A percentile compares a stretch with the other conserved stretches of the same genome.
phyloP scores from a whole-genome alignment of 2,888 invertebrate species.

The Brachyopa scutellaris region DNA sequence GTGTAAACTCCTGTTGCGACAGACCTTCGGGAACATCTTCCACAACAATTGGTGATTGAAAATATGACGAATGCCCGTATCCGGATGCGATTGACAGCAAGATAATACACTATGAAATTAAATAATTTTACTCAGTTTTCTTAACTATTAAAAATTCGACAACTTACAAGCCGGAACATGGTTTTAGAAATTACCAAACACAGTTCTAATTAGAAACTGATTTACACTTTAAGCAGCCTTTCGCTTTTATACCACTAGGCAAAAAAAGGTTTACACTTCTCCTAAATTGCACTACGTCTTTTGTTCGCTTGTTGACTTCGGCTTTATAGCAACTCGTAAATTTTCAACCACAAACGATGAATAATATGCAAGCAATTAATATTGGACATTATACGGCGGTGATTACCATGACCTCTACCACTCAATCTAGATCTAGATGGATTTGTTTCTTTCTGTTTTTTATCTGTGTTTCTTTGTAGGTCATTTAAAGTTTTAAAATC shows the following conservation, averaged over 20 bases:
- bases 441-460: conserved; percentile 35
- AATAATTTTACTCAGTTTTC: not conserved
- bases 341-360: conserved; percentile 44
- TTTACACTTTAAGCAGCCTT: conserved; percentile 5
- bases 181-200: conserved; percentile 26
- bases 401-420: conserved; percentile 50
- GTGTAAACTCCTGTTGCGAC: not conserved
- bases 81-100: conserved; percentile 5
- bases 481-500: conserved; percentile 11
- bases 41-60: conserved; percentile 57
- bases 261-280: not conserved
- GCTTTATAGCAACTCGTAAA: conserved; percentile 40
- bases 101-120: conserved; percentile 16
- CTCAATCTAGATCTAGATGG: conserved; percentile 53
- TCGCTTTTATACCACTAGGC: conserved; percentile 45
- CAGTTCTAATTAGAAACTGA: conserved; percentile 58
- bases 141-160: not conserved
- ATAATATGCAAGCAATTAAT: conserved; percentile 62
- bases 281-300: conserved; percentile 20
- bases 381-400: conserved; percentile 38
- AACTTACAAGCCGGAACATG: conserved; percentile 58
- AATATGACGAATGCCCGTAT: conserved; percentile 32
- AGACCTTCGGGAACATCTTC: conserved; percentile 29
- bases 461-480: conserved; percentile 19
- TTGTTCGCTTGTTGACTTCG: conserved; percentile 9